Base-by-base conservation (phyloP, 2,113 vertebrate species). In the Tragulus kanchil region DNA sequence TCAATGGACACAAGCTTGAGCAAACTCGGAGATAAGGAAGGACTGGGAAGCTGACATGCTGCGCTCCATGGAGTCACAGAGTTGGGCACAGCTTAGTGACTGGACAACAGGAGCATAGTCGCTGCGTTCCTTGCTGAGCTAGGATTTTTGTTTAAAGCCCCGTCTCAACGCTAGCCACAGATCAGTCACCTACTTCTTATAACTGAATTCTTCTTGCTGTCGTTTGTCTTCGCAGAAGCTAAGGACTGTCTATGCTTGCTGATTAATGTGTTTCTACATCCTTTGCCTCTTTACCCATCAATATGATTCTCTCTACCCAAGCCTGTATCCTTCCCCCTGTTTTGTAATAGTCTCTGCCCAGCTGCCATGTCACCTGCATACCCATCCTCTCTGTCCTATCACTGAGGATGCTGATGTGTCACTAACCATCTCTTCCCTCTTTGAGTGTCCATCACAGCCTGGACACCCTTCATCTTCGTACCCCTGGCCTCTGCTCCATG, bases 311-410 rank as follows among this genome's bases (percentile, higher is more conserved):
- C 59, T 88, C 21, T 67, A 16, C 86, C 19, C 17, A 36, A 26
- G 26, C 8, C 81, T 48, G 42, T 61, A 95, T 85, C 23, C 48
- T 90, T 90, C 4, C 50, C 26, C 59, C 84, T 73, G 42, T 73
- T 26, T 48, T 50, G 36, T 14, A 23, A 5, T 23, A 6, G 15
- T 90, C 64, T 94, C 54, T 36, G n/a, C n/a, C 31, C 58, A 59
- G 16, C 45, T 62, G 50, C 75, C 61, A n/a, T 1, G 0, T 48
- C 42, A 82, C 56, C 61, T 10, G 3, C 25, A 28, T 25, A 17
- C 21, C 17, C 77, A 21, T 54, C 31, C 28, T n/a, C 71, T 73
- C 62, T 85, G 10, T 88, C 45, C 36, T 59, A 0, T 64, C 36
- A n/a, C 5, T 4, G 26, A 71, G 28, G 3, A n/a, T 58, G 71